Conservation (phyloP, 2,888 invertebrate species). For the Octodonta nipae region DNA sequence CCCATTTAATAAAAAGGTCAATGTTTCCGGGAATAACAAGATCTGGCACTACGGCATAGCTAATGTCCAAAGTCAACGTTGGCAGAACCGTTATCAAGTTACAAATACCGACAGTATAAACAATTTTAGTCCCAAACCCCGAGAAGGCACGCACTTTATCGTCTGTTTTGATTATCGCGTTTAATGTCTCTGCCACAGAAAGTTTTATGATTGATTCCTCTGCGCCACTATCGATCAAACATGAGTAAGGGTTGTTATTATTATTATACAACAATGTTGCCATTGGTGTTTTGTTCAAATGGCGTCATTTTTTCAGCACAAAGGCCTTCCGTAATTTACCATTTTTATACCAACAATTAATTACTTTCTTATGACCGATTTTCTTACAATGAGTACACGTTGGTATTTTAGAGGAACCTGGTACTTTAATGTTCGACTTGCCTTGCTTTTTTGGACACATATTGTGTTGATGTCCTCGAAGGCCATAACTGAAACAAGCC, state of each 20-base stretch:
- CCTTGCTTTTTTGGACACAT: background rate
- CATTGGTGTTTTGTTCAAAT: conserved; percentile 10
- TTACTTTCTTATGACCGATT: conserved; percentile 10
- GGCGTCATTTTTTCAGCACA: conserved; percentile 9
- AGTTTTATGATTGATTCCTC: conserved; percentile 13
- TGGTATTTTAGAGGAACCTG: background rate
- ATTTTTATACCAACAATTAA: conserved; percentile 13
- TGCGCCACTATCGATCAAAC: conserved; percentile 15
- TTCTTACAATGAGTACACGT: conserved; percentile 11
- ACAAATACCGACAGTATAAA: conserved; percentile 11
- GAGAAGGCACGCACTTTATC: conserved; percentile 6
- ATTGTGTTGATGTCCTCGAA: background rate
- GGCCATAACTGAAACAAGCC: background rate
- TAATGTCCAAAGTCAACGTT: conserved; percentile 11
- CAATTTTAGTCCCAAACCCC: conserved; percentile 10
- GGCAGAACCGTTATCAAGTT: conserved; percentile 11
- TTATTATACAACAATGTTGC: conserved; percentile 12
- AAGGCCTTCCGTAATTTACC: conserved; percentile 8
- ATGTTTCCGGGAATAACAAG: conserved; percentile 9
- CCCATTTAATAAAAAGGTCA: conserved; percentile 6
- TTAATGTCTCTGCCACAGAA: conserved; percentile 7
- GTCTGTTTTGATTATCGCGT: conserved; percentile 7
- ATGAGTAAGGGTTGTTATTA: conserved; percentile 5
- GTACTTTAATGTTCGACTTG: background rate
- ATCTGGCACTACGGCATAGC: conserved; percentile 10